Base-by-base conservation (phyloP, 2,113 vertebrate species). In the Pedionomus torquatus region DNA sequence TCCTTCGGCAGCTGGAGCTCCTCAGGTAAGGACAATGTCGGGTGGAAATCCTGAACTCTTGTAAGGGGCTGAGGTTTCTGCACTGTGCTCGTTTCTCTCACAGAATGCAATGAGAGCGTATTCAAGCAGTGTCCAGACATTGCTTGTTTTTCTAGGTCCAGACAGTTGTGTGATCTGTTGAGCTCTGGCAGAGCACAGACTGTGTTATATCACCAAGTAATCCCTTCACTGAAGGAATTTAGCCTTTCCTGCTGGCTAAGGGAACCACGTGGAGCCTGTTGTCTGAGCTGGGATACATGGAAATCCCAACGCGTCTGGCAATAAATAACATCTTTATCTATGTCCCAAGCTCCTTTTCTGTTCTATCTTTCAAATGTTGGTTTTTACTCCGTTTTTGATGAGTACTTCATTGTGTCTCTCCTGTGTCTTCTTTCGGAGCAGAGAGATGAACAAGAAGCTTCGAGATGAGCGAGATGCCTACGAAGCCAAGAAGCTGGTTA, bases 361-460 rank as follows among this genome's bases (percentile, higher is more conserved):
- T 70, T 70, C 28, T 85, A 33, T 20, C 51, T 92, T 93, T 91
- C 25, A 35, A 64, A 26, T 52, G 26, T 20, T 71, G 37, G 21
- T 8, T 7, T 76, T 94, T 76, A 78, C 55, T 58, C 46, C 26
- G 9, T 57, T 51, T 75, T 49, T 83, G 23, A 24, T n/a, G 28
- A 77, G 16, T 24, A 4, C 48, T 41, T 87, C 30, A 16, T 54
- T 60, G 26, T 72, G 28, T 87, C 31, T 93, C 48, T 77, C 49
- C 49, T 71, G 21, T 91, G 85, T 90, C 83, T 95, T 95, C 58
- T 75, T 94, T 92, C 92, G 77, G 96, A 88, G 41, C 97, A 99
- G 99, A 98, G 99, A 99, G 70, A 99, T 99, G 98, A 99, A 99
- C 98, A 99, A 98, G 70, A 98, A 98, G 70, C 97, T 99, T 19